Conservation (phyloP, 2,113 vertebrate species). For the Brachyhypopomus occidentalis region DNA sequence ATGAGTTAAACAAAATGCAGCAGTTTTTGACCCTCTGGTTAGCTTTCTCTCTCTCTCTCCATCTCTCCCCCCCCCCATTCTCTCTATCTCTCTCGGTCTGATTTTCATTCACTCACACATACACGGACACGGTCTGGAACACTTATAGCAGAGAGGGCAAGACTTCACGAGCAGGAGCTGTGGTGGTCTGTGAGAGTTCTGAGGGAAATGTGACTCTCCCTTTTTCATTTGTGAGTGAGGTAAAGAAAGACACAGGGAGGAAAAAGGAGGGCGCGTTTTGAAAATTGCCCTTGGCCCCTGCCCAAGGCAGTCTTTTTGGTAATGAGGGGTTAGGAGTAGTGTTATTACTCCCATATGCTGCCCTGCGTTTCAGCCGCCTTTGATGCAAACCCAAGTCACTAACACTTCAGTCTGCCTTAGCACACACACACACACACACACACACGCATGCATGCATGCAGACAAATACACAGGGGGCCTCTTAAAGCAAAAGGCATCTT, state of each 20-base stretch:
- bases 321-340: slow-evolving; percentile 78
- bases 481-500: neutral
- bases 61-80: neutral
- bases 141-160: neutral
- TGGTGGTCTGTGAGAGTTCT: neutral
- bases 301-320: slow-evolving; percentile 79
- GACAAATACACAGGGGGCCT: too few species aligned
- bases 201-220: slow-evolving; percentile 2
- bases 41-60: neutral
- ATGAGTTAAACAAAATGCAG: slow-evolving; percentile 15
- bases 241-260: slow-evolving; percentile 57
- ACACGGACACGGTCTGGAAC: neutral
- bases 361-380: slow-evolving; percentile 72
- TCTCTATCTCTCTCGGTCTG: too few species aligned
- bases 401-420: slow-evolving; percentile 68
- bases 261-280: slow-evolving; percentile 49
- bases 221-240: slow-evolving; percentile 32
- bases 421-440: slow-evolving; percentile 45
- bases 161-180: neutral
- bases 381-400: slow-evolving; percentile 76
- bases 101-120: too few species aligned
- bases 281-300: slow-evolving; percentile 77
- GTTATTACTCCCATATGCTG: slow-evolving; percentile 83
- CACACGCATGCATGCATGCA: neutral
- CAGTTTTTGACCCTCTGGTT: neutral